Conservation (phyloP, 2,888 invertebrate species). For the Scrobipalpa atriplicella region DNA sequence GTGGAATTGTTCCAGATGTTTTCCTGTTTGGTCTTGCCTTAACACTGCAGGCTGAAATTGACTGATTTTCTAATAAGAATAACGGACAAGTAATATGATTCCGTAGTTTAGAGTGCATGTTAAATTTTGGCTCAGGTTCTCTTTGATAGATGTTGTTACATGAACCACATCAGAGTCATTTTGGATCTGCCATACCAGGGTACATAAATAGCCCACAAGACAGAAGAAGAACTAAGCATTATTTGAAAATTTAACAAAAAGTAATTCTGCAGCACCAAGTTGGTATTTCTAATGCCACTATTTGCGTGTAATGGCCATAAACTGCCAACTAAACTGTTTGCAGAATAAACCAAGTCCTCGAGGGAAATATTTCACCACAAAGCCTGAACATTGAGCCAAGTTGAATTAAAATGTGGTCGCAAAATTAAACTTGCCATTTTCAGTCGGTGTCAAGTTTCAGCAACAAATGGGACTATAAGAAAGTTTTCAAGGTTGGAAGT, state of each 20-base stretch:
- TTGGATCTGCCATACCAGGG: no score
- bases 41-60: no score
- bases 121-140: no score
- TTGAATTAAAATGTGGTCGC: constrained; percentile 17
- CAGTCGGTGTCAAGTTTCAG: neutral
- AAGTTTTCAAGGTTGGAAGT: neutral
- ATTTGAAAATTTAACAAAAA: neutral
- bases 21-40: no score
- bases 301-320: neutral
- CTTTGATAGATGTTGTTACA: no score
- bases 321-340: neutral
- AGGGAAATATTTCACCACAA: neutral
- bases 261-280: neutral
- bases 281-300: neutral
- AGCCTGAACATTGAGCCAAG: neutral
- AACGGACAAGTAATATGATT: no score
- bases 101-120: no score
- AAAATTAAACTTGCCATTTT: constrained; percentile 3
- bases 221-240: no score
- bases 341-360: neutral
- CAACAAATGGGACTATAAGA: neutral
- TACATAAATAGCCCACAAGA: no score
- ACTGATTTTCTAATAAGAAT: no score
- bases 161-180: no score
- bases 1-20: no score